Conservation (phyloP, 2,888 invertebrate genomes). For the Nemapogon koenigi region DNA sequence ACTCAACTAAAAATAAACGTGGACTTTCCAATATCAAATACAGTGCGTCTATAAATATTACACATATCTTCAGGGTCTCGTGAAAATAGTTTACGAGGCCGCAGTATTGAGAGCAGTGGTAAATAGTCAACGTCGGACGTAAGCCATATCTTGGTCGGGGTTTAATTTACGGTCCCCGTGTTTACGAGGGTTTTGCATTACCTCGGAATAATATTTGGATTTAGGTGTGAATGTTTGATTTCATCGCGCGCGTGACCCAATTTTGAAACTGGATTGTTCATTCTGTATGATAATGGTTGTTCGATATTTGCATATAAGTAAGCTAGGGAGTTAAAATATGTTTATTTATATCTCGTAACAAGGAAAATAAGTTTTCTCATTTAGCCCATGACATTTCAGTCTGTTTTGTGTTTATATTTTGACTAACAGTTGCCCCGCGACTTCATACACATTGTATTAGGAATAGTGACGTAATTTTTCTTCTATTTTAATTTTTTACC, state of each 20-base stretch:
- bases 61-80: conserved; percentile 3
- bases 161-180: conserved; percentile 8
- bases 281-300: not conserved
- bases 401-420: too few relatives aligned
- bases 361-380: too few relatives aligned
- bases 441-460: too few relatives aligned
- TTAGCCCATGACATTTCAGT: too few relatives aligned
- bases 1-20: too few relatives aligned
- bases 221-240: conserved; percentile 4
- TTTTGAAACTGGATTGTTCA: not conserved
- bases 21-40: not conserved
- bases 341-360: too few relatives aligned
- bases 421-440: too few relatives aligned
- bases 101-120: conserved; percentile 2
- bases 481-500: too few relatives aligned
- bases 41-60: conserved; percentile 4
- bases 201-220: conserved; percentile 6
- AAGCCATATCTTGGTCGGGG: conserved; percentile 6
- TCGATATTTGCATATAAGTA: too few relatives aligned
- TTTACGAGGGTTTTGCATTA: conserved; percentile 1
- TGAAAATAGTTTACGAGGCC: conserved; percentile 8
- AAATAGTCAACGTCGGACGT: conserved; percentile 7
- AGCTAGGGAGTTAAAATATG: too few relatives aligned
- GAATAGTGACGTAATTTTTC: too few relatives aligned
- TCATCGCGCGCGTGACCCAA: not conserved